phyloP scores from a whole-genome alignment of 1,140 invertebrate species.

The Anastatus disparis region DNA sequence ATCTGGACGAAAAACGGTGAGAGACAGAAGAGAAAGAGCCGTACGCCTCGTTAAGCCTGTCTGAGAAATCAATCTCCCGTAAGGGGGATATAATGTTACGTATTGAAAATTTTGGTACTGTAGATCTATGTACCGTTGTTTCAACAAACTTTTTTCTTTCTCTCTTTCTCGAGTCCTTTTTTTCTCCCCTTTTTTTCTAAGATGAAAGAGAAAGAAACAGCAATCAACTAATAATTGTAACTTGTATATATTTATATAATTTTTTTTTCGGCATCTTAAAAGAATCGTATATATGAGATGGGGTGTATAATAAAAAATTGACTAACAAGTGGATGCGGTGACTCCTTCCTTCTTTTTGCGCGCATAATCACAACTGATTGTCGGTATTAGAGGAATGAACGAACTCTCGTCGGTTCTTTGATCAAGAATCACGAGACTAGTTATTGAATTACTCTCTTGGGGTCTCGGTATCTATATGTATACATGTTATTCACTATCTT shows the following conservation, averaged over 20 bases:
- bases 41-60: conserved; percentile 53
- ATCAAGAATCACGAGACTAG: conserved; percentile 37
- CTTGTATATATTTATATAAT: neutral
- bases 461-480: too few species aligned
- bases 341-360: neutral
- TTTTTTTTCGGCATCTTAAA: conserved; percentile 13
- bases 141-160: conserved; percentile 37
- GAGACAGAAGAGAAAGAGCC: too few species aligned
- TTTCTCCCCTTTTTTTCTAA: conserved; percentile 28
- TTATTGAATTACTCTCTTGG: conserved; percentile 43
- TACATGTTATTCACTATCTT: conserved; percentile 9
- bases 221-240: too few species aligned
- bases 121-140: conserved; percentile 40
- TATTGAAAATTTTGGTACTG: too few species aligned
- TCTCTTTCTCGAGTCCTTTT: conserved; percentile 1
- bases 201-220: neutral
- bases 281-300: neutral
- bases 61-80: conserved; percentile 62
- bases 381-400: neutral
- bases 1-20: conserved; percentile 47
- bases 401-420: conserved; percentile 37
- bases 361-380: conserved; percentile 28
- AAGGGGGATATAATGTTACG: conserved; percentile 59
- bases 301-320: conserved; percentile 22
- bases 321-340: neutral